Conservation (phyloP, 2,113 vertebrate species). For the Hemiprocne comata region DNA sequence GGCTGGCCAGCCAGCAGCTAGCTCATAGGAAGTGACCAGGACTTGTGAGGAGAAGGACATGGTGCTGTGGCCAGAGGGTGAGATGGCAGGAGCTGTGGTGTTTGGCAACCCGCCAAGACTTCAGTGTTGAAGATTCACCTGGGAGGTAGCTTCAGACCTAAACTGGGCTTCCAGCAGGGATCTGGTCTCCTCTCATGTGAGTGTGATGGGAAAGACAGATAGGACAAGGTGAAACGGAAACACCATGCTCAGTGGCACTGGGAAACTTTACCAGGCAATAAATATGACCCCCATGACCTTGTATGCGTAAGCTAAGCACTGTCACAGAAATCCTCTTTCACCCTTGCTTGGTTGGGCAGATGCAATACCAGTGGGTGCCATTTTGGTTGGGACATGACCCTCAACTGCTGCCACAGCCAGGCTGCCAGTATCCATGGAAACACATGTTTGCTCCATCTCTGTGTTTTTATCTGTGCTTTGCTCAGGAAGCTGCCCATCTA, state of each 20-base stretch:
- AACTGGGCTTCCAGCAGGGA: neutral
- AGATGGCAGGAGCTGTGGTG: neutral
- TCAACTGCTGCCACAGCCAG: neutral
- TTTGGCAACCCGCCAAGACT: neutral
- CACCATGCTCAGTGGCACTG: rapidly evolving
- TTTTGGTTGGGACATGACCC: neutral
- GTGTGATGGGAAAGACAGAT: neutral
- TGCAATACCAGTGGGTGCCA: rapidly evolving
- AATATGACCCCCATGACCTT: neutral
- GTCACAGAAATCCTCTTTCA: neutral
- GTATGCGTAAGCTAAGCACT: neutral
- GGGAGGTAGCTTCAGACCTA: neutral
- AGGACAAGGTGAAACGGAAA: neutral
- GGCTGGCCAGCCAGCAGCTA: neutral
- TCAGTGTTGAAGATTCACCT: neutral
- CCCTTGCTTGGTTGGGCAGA: rapidly evolving
- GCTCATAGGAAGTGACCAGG: neutral
- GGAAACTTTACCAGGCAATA: neutral
- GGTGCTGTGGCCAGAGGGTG: rapidly evolving
- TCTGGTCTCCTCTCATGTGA: rapidly evolving
- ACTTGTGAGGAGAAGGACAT: rapidly evolving
- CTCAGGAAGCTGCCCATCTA: neutral
- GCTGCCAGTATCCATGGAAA: neutral
- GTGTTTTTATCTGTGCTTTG: neutral
- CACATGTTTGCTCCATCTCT: neutral